A percentile compares a stretch with the other conserved stretches of the same genome.
phyloP scores from a whole-genome alignment of 2,888 invertebrate genomes.

The Drosophila diplacantha region DNA sequence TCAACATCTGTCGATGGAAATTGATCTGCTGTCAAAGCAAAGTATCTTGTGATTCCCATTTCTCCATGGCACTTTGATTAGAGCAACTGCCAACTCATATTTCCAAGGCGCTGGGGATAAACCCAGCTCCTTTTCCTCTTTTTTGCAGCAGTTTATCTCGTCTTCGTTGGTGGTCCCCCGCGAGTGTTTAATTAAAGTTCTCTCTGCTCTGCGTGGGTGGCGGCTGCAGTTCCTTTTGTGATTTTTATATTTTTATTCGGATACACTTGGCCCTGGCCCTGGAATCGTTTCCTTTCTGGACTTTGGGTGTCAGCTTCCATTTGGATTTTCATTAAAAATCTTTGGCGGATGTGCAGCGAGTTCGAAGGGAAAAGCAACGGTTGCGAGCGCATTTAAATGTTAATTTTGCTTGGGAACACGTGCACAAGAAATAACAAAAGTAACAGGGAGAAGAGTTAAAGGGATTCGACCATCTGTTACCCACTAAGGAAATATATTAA shows the following conservation, averaged over 20 bases:
- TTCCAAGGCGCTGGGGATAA: slow-evolving; percentile 21
- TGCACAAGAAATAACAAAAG: slow-evolving; percentile 17
- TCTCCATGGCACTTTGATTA: slow-evolving; percentile 15
- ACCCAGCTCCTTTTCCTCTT: slow-evolving; percentile 12
- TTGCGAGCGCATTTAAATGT: slow-evolving; percentile 60
- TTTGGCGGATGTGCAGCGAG: slow-evolving; percentile 29
- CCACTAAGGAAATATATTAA: background rate
- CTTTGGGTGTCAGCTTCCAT: slow-evolving; percentile 20
- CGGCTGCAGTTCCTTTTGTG: slow-evolving; percentile 17
- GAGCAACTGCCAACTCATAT: slow-evolving; percentile 33
- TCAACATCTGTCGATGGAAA: slow-evolving; percentile 57
- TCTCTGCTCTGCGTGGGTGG: slow-evolving; percentile 33
- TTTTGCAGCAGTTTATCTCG: slow-evolving; percentile 5
- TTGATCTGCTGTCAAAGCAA: slow-evolving; percentile 50
- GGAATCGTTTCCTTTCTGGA: slow-evolving; percentile 14
- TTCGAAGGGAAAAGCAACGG: slow-evolving; percentile 39
- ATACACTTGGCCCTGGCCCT: slow-evolving; percentile 11
- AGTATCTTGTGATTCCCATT: slow-evolving; percentile 40
- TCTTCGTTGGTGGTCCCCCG: slow-evolving; percentile 56
- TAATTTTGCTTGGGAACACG: slow-evolving; percentile 47
- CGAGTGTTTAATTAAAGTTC: slow-evolving; percentile 62
- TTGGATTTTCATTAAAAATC: slow-evolving; percentile 29
- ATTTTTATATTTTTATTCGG: slow-evolving; percentile 25
- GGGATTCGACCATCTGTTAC: background rate
- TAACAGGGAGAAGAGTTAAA: background rate